phyloP scores from a whole-genome alignment of 2,797 vertebrate genomes.

The Pseudochirops cupreus region DNA sequence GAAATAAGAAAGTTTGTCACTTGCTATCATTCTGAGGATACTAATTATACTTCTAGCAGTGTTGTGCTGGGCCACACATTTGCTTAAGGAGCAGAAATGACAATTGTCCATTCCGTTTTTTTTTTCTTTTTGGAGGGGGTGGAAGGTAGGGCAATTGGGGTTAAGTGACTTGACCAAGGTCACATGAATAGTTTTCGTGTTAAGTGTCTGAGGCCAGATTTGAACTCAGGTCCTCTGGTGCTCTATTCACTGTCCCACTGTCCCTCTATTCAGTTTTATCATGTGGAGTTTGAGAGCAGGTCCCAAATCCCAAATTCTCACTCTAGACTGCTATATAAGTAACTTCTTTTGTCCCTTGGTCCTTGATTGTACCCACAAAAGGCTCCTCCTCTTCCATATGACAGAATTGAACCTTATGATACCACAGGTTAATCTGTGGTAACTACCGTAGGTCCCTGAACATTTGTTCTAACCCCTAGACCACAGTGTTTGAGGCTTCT shows the following conservation, averaged over 20 bases:
- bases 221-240: too few species aligned
- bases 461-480: too few species aligned
- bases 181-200: too few species aligned
- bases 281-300: background rate
- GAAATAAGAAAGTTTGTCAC: background rate
- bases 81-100: background rate
- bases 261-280: background rate
- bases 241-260: too few species aligned
- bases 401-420: background rate
- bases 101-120: background rate
- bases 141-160: too few species aligned
- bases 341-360: background rate
- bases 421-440: background rate
- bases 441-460: background rate
- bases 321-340: background rate
- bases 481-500: background rate
- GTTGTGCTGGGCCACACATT: background rate
- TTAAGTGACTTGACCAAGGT: too few species aligned
- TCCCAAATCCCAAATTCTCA: background rate
- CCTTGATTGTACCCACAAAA: background rate
- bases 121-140: too few species aligned
- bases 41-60: background rate
- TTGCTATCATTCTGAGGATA: background rate
- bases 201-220: too few species aligned
- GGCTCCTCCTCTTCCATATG: background rate